Evolutionary conservation across 2,797 vertebrate species (phyloP).

Genomic region (Malurus leucopterus): DNA sequence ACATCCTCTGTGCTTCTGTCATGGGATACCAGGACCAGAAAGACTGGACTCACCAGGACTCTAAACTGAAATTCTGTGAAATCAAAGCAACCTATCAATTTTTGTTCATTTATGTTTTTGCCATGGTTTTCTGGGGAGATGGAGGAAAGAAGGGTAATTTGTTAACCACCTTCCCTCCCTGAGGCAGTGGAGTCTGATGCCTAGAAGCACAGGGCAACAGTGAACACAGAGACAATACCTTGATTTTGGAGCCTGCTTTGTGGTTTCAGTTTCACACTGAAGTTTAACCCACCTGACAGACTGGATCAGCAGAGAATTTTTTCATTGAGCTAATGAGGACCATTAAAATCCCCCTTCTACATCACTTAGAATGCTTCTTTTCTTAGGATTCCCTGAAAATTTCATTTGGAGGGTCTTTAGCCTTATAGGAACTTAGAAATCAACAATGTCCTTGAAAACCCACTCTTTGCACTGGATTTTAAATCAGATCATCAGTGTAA

Average conservation of each 20-base stretch:
- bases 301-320: background rate
- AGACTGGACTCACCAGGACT: background rate
- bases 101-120: background rate
- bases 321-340: background rate
- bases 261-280: background rate
- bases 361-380: background rate
- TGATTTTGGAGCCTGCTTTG: background rate
- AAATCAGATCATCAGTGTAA: background rate
- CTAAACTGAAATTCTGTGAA: background rate
- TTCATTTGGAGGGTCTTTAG: background rate
- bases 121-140: background rate
- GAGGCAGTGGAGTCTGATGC: fast-evolving
- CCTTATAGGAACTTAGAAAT: background rate
- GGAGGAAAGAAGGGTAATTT: background rate
- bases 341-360: background rate
- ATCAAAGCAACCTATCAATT: background rate
- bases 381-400: background rate
- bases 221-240: background rate
- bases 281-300: background rate
- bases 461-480: background rate
- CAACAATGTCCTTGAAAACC: background rate
- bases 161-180: background rate
- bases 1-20: background rate
- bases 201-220: background rate
- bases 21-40: fast-evolving